phyloP scores from a whole-genome alignment of 1,140 invertebrate genomes.

The Bombus superbus region DNA sequence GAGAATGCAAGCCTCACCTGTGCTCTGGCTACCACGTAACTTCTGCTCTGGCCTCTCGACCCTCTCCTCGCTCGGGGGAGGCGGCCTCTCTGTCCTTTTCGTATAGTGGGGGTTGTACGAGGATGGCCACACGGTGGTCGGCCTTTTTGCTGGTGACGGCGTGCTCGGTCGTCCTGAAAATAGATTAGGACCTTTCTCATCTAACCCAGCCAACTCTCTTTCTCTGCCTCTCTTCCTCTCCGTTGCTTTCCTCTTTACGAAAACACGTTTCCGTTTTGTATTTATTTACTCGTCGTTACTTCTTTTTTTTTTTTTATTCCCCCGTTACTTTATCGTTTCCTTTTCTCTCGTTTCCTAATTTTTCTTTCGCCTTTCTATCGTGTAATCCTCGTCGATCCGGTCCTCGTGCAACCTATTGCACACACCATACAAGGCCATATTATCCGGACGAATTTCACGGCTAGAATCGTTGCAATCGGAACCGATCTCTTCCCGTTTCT shows the following conservation, averaged over 20 bases:
- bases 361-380: background rate
- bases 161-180: constrained; percentile 79
- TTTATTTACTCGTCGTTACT: background rate
- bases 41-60: constrained; percentile 76
- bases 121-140: constrained; percentile 77
- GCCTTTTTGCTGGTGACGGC: constrained; percentile 73
- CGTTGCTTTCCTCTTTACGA: constrained; percentile 36
- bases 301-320: background rate
- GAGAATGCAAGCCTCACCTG: constrained; percentile 77
- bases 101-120: constrained; percentile 76
- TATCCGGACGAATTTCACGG: background rate
- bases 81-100: constrained; percentile 78
- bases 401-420: constrained; percentile 64
- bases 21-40: constrained; percentile 69
- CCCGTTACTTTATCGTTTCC: background rate
- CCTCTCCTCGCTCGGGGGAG: constrained; percentile 73
- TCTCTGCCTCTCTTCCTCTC: constrained; percentile 19
- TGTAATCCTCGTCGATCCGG: constrained; percentile 22
- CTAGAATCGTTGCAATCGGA: background rate
- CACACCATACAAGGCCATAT: constrained; percentile 68
- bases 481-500: background rate
- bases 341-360: background rate
- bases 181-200: constrained; percentile 78
- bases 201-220: constrained; percentile 68
- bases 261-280: background rate